These are phyloP conservation scores for Pogonognathellus flavescens DNA, from an alignment of 1,140 invertebrate genomes.

Conservation along the genomic window DNA sequence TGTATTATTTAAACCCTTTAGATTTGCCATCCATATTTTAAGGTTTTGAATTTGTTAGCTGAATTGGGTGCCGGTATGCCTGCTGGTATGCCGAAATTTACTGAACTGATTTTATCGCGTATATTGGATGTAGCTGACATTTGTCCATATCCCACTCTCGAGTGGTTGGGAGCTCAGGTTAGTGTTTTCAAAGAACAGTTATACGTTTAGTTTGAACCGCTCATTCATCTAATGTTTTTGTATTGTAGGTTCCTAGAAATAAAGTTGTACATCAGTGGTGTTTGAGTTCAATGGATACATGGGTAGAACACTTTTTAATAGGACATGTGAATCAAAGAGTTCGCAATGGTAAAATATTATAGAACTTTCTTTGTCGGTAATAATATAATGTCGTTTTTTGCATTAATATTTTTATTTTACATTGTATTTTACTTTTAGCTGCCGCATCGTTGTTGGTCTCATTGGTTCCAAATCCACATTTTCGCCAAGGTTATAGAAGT, in stretches of 20 bases:
- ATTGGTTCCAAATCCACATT: conserved; percentile 87
- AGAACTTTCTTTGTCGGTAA: background rate
- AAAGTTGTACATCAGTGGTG: conserved; percentile 91
- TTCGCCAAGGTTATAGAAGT: conserved; percentile 85
- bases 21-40: conserved; percentile 90
- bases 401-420: background rate
- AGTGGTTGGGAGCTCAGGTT: conserved; percentile 87
- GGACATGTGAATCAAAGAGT: conserved; percentile 88
- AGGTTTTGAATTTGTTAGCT: conserved; percentile 84
- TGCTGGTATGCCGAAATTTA: conserved; percentile 87
- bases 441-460: conserved; percentile 89
- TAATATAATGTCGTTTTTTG: conserved; percentile 73
- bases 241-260: conserved; percentile 82
- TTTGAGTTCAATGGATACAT: conserved; percentile 85
- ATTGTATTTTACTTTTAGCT: conserved; percentile 72
- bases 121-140: conserved; percentile 93
- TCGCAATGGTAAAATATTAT: conserved; percentile 76
- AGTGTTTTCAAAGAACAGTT: background rate
- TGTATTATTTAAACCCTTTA: conserved; percentile 68
- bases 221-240: no score
- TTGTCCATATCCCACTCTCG: conserved; percentile 89
- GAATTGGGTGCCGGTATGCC: conserved; percentile 78
- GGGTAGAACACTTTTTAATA: conserved; percentile 91
- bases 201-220: no score
- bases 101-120: conserved; percentile 85